Evolutionary conservation across 1,140 invertebrate species (phyloP).

Genomic region (Diachasma alloeum): DNA sequence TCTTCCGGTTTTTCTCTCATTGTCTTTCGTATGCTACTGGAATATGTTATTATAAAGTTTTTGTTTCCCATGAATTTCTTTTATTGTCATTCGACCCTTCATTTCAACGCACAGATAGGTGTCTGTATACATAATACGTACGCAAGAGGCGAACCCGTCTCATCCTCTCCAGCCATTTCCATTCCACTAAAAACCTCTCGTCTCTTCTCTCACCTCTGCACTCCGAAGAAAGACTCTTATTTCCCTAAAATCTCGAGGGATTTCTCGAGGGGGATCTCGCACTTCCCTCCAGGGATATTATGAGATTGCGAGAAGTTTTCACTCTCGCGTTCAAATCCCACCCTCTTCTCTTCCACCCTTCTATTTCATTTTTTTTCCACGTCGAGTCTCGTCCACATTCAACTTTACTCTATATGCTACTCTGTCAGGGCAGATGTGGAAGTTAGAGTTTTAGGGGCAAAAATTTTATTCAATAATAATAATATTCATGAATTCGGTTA

Average conservation of each 20-base stretch:
- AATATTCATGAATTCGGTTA: too few species aligned
- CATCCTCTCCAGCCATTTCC: not conserved
- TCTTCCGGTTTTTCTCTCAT: too few species aligned
- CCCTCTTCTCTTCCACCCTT: constrained; percentile 23
- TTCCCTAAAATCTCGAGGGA: constrained; percentile 57
- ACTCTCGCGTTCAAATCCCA: constrained; percentile 26
- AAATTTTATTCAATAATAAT: too few species aligned
- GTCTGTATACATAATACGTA: not conserved
- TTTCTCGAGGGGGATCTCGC: constrained; percentile 46
- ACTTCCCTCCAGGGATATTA: constrained; percentile 55
- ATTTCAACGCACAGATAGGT: not conserved
- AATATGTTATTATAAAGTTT: not conserved
- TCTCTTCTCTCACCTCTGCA: not conserved
- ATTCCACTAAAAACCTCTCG: constrained; percentile 31
- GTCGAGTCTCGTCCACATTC: constrained; percentile 15
- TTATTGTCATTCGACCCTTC: not conserved
- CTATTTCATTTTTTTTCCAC: not conserved
- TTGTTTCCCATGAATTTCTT: not conserved
- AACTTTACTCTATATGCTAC: not conserved
- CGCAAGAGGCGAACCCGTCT: not conserved
- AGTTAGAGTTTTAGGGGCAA: not conserved
- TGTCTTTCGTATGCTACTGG: not conserved
- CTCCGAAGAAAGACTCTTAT: constrained; percentile 43
- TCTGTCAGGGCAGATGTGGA: not conserved
- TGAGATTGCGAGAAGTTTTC: constrained; percentile 57